A percentile compares a stretch with the other conserved stretches of the same genome.
Conservation (phyloP, 2,888 invertebrate genomes). For the Meiosimyza decipiens region DNA sequence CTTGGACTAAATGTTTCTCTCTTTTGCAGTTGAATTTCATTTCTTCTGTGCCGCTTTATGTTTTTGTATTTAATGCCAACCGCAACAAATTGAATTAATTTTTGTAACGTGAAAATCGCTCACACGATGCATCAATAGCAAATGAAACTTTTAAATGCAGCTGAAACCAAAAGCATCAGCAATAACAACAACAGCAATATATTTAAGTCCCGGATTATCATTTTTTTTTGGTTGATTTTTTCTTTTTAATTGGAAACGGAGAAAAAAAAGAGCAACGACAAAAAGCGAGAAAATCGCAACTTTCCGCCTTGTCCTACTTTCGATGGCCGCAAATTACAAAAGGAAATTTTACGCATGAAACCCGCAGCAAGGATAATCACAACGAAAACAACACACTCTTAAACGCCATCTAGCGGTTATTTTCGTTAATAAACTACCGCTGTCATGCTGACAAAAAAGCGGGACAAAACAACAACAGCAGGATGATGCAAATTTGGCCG, state of each 20-base stretch:
- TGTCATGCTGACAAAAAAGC: slow-evolving; percentile 16
- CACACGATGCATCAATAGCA: slow-evolving; percentile 43
- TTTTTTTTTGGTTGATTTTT: background rate
- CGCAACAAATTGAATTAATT: slow-evolving; percentile 64
- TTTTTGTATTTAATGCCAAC: slow-evolving; percentile 50
- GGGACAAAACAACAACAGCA: slow-evolving; percentile 27
- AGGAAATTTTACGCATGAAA: slow-evolving; percentile 24
- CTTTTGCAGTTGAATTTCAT: too few species aligned
- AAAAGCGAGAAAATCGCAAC: background rate
- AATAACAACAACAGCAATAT: slow-evolving; percentile 48
- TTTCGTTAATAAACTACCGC: slow-evolving; percentile 47
- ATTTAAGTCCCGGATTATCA: slow-evolving; percentile 59
- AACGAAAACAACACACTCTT: slow-evolving; percentile 4
- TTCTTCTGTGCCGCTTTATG: too few species aligned
- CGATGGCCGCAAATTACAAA: slow-evolving; percentile 32
- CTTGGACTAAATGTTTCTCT: too few species aligned
- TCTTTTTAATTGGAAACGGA: background rate
- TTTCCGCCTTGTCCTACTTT: slow-evolving; percentile 16
- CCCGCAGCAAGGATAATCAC: background rate
- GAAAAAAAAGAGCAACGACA: background rate
- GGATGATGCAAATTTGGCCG: slow-evolving; percentile 36
- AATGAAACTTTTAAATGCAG: slow-evolving; percentile 38
- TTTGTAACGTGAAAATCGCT: slow-evolving; percentile 61
- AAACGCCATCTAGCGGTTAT: slow-evolving; percentile 40
- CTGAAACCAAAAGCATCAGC: slow-evolving; percentile 17